These are phyloP conservation scores for Pilophorus perplexus DNA, from an alignment of 2,888 invertebrate genomes.

Conservation along the genomic window DNA sequence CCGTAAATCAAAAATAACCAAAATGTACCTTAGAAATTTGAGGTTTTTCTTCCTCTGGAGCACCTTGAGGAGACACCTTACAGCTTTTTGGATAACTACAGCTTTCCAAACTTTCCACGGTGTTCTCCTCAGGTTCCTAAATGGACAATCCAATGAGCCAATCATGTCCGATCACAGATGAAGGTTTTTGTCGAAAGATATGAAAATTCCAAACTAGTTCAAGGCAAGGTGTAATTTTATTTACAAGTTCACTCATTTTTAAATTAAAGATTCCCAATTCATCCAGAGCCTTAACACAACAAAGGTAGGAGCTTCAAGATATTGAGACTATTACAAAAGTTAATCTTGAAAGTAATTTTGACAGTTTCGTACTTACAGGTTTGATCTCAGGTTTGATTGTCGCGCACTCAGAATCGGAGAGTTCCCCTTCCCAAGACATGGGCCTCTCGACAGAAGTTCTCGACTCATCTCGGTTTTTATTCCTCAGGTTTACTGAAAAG, in stretches of 20 bases:
- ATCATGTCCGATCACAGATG: too few relatives aligned
- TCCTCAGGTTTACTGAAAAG: constrained; percentile 63
- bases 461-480: constrained; percentile 59
- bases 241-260: too few relatives aligned
- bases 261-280: too few relatives aligned
- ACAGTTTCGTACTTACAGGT: constrained; percentile 45
- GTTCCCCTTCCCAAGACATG: constrained; percentile 93
- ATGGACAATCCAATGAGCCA: constrained; percentile 5
- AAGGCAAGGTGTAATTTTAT: too few relatives aligned
- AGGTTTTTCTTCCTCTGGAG: constrained; percentile 48
- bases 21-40: constrained; percentile 29
- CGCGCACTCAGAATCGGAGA: constrained; percentile 77
- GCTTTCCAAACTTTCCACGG: constrained; percentile 52
- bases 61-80: constrained; percentile 43
- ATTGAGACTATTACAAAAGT: too few relatives aligned
- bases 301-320: too few relatives aligned
- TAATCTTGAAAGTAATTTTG: too few relatives aligned
- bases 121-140: constrained; percentile 55
- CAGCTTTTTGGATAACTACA: constrained; percentile 50
- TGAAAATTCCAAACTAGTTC: too few relatives aligned
- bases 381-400: constrained; percentile 49
- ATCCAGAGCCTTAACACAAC: too few relatives aligned
- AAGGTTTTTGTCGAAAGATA: too few relatives aligned
- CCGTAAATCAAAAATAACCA: too few relatives aligned
- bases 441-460: constrained; percentile 58